phyloP scores from a whole-genome alignment of 2,113 vertebrate genomes.

The Cyphomyrus discorhynchus region DNA sequence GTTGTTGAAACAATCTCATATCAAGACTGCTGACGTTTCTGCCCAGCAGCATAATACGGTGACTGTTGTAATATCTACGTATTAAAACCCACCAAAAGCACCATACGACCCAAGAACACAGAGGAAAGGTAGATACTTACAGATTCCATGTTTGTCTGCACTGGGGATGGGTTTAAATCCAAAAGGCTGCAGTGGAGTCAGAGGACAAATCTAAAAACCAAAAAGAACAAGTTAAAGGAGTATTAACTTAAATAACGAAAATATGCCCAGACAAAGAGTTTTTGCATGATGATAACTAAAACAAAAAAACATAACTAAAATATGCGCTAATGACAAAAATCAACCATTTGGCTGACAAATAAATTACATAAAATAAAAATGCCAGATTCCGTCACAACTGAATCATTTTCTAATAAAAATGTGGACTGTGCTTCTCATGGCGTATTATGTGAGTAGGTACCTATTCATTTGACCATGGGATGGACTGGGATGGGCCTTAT shows the following conservation, averaged over 20 bases:
- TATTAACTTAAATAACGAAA: neutral
- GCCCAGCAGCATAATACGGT: neutral
- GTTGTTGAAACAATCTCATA: neutral
- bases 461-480: neutral
- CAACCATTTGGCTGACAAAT: neutral
- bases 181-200: slow-evolving; percentile 47
- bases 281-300: slow-evolving; percentile 27
- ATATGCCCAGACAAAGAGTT: neutral
- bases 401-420: neutral
- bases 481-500: neutral
- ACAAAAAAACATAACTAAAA: neutral
- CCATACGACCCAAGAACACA: neutral
- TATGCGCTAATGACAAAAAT: neutral
- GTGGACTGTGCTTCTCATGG: neutral
- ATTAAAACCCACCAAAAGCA: neutral
- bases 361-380: neutral
- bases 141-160: slow-evolving; percentile 85
- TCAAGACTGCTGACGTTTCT: neutral
- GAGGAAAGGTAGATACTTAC: slow-evolving; percentile 61
- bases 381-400: neutral
- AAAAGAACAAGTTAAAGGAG: slow-evolving; percentile 23
- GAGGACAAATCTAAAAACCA: slow-evolving; percentile 62
- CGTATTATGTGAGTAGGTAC: neutral
- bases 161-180: slow-evolving; percentile 70
- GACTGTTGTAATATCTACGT: neutral